Conservation (phyloP, 2,888 invertebrate species). For the Erebia ligea region DNA sequence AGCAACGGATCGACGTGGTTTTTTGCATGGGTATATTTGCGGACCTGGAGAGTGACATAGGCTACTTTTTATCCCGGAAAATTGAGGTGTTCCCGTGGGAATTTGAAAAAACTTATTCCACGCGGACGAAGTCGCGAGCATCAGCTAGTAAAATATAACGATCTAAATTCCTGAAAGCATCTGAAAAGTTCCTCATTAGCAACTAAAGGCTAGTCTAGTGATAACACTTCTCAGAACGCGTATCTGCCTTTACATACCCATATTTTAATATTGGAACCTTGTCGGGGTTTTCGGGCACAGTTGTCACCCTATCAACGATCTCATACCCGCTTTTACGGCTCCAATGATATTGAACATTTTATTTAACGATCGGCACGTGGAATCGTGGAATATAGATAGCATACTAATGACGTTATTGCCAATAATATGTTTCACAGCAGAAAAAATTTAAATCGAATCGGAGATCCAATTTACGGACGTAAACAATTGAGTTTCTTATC, state of each 20-base stretch:
- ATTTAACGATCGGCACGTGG: conserved; percentile 61
- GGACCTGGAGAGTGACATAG: too few relatives aligned
- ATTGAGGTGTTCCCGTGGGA: too few relatives aligned
- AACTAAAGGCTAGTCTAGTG: conserved; percentile 46
- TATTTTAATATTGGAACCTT: conserved; percentile 52
- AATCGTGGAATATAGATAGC: conserved; percentile 47
- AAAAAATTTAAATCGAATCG: conserved; percentile 26
- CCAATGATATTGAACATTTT: conserved; percentile 61
- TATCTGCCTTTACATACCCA: conserved; percentile 12
- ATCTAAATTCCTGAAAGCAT: too few relatives aligned
- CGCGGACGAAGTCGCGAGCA: too few relatives aligned
- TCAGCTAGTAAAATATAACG: too few relatives aligned
- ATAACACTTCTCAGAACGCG: conserved; percentile 8
- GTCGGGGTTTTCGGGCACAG: conserved; percentile 56
- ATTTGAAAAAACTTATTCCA: too few relatives aligned
- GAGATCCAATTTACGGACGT: background rate
- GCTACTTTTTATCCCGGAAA: too few relatives aligned
- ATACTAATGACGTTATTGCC: conserved; percentile 52
- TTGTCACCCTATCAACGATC: conserved; percentile 66
- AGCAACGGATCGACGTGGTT: too few relatives aligned
- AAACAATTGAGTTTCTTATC: background rate
- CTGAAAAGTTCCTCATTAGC: too few relatives aligned
- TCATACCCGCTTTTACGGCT: conserved; percentile 62
- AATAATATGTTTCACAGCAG: conserved; percentile 43
- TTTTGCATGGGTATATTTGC: too few relatives aligned